Evolutionary conservation across 2,113 vertebrate genomes (phyloP), one percentile per base, ranked within the genome.

Genomic region (Pipa parva): DNA sequence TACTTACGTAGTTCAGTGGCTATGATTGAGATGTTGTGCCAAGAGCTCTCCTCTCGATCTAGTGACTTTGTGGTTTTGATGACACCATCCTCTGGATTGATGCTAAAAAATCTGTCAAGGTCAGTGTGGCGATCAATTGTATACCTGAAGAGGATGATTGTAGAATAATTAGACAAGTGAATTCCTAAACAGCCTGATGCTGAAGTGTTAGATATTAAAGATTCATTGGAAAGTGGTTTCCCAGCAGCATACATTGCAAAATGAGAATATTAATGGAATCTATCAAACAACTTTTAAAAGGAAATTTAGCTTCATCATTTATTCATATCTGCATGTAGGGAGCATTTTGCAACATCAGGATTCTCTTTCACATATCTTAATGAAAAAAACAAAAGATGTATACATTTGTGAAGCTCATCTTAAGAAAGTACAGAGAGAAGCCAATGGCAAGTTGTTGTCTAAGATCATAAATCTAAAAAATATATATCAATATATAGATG

Each of bases 11-110:
- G 81, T 88, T 99, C 95, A 27, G 89, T 89, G 55, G 95, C 96
- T 56, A 94, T 92, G 72, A 98, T 92, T 12, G 95, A 94, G 64
- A 99, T 98, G 63, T 99, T 99, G 63, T 97, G 93, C 96, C 96
- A 99, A 74, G 90, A 68, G 12, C 88, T 92, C 33, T 91, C 78
- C 75, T 99, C 96, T 75, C 96, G 87, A 81, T 99, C 95, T 84
- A 99, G 83, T 8, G 91, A 84, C 80, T 92, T 92, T 1, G 82
- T 91, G 13, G 95, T 95, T 78, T 87, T 94, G 68, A 99, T 97
- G 81, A 90, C 87, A 71, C 96, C 96, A 33, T 97, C 93, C 56
- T 99, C 94, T 65, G 86, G 69, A 73, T 88, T 92, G 74, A 99
- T 88, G 69, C 77, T 88, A 80, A 99, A 99, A 76, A 92, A 96